These are phyloP conservation scores for Saccostrea cuccullata DNA, from an alignment of 1,140 invertebrate genomes.

Conservation along the genomic window DNA sequence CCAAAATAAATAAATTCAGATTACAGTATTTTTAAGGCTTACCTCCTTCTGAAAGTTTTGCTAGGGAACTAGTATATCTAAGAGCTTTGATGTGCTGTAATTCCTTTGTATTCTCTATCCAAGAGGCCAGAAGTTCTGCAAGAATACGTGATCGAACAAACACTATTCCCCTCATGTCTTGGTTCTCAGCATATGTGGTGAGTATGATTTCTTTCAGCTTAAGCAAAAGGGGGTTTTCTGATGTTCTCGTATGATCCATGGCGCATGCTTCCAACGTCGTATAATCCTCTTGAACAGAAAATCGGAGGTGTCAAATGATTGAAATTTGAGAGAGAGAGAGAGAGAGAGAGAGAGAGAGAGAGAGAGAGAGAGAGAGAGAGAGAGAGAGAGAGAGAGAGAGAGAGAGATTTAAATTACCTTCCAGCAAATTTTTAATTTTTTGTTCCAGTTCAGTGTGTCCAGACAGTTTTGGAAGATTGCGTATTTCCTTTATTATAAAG, in stretches of 20 bases:
- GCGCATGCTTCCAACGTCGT: neutral
- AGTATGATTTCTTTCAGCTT: constrained; percentile 51
- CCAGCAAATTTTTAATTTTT: neutral
- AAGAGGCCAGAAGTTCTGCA: constrained; percentile 56
- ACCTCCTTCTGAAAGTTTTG: constrained; percentile 51
- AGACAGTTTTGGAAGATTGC: neutral
- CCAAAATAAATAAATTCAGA: too few species aligned
- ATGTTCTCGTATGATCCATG: neutral
- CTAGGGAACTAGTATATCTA: constrained; percentile 62
- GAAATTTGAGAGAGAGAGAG: too few species aligned
- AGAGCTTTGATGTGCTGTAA: constrained; percentile 57
- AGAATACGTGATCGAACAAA: constrained; percentile 69
- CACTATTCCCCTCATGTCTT: constrained; percentile 65
- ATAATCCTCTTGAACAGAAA: neutral
- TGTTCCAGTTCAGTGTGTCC: neutral
- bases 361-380: too few species aligned
- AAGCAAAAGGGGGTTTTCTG: neutral
- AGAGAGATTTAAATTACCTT: neutral
- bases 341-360: too few species aligned
- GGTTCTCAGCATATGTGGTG: constrained; percentile 52
- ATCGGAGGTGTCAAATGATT: too few species aligned
- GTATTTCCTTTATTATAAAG: constrained; percentile 31
- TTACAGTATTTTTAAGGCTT: too few species aligned
- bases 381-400: too few species aligned
- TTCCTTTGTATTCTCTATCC: constrained; percentile 63